A percentile compares a stretch with the other conserved stretches of the same genome.
phyloP scores from a whole-genome alignment of 2,797 vertebrate genomes.

The Sebastolobus alascanus region DNA sequence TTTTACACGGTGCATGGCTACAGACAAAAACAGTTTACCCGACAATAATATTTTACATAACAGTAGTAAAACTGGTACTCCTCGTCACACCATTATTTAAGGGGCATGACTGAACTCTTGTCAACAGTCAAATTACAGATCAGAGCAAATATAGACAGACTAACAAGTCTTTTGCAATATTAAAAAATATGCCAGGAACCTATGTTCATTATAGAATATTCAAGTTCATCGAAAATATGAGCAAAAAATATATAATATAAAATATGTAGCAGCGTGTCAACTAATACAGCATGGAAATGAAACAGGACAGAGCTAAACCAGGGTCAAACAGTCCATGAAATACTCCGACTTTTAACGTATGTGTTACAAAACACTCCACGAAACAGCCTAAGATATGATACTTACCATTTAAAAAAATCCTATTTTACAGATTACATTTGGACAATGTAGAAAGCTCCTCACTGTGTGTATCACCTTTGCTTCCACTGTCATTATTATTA shows the following conservation, averaged over 20 bases:
- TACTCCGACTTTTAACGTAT: not conserved
- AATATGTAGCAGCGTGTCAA: conserved; percentile 9
- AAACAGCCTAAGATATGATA: not conserved
- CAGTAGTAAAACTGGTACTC: conserved; percentile 7
- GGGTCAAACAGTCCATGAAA: conserved; percentile 61
- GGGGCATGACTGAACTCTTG: conserved; percentile 1
- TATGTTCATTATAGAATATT: conserved; percentile 3
- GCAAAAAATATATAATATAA: not conserved
- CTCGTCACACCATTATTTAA: not conserved
- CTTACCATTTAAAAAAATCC: conserved; percentile 13
- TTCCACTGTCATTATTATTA: not conserved
- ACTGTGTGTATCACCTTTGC: not conserved
- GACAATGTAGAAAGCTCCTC: not conserved
- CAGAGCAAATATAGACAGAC: not conserved
- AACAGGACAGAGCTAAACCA: conserved; percentile 63
- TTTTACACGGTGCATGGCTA: conserved; percentile 48
- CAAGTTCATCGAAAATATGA: conserved; percentile 1
- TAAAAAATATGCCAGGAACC: not conserved
- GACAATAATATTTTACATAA: conserved; percentile 37
- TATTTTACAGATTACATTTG: not conserved
- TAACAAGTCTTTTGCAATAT: conserved; percentile 8
- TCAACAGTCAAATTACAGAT: conserved; percentile 33
- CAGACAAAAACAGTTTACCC: conserved; percentile 38
- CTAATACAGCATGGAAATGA: conserved; percentile 43
- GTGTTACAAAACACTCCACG: not conserved